Conservation (phyloP, 2,888 invertebrate genomes). For the Tuta absoluta region DNA sequence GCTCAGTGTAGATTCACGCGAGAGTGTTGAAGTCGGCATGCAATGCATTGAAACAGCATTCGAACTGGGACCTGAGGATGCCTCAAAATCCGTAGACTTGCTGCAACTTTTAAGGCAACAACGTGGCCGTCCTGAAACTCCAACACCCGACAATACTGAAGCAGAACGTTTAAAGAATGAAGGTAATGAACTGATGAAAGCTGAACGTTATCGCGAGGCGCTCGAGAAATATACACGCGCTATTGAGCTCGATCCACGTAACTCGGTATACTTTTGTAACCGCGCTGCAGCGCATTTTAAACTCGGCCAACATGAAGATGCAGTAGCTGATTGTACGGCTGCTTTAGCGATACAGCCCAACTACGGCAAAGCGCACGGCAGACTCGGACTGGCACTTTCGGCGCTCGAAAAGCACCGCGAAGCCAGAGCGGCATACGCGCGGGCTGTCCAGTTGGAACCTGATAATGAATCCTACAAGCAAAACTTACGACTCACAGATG, state of each 20-base stretch:
- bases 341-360: constrained; percentile 94
- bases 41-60: constrained; percentile 97
- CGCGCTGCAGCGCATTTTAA: constrained; percentile 97
- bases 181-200: constrained; percentile 94
- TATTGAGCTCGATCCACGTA: constrained; percentile 91
- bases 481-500: constrained; percentile 92
- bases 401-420: constrained; percentile 90
- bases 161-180: constrained; percentile 94
- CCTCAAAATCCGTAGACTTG: constrained; percentile 59
- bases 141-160: constrained; percentile 75
- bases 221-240: constrained; percentile 93
- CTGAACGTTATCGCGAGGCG: constrained; percentile 89
- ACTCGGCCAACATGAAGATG: constrained; percentile 89
- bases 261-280: constrained; percentile 98
- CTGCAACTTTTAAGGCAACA: constrained; percentile 56
- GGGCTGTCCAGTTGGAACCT: constrained; percentile 95
- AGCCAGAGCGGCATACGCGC: constrained; percentile 92
- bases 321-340: constrained; percentile 94
- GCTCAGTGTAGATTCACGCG: constrained; percentile 76
- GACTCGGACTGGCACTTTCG: constrained; percentile 93
- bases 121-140: constrained; percentile 38
- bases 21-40: constrained; percentile 95
- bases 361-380: constrained; percentile 97
- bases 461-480: constrained; percentile 94
- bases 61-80: constrained; percentile 82